Percentiles rank a stretch among this genome's conserved stretches.
These are phyloP conservation scores for Zonotrichia albicollis DNA, from an alignment of 2,797 vertebrate species.

Conservation along the genomic window DNA sequence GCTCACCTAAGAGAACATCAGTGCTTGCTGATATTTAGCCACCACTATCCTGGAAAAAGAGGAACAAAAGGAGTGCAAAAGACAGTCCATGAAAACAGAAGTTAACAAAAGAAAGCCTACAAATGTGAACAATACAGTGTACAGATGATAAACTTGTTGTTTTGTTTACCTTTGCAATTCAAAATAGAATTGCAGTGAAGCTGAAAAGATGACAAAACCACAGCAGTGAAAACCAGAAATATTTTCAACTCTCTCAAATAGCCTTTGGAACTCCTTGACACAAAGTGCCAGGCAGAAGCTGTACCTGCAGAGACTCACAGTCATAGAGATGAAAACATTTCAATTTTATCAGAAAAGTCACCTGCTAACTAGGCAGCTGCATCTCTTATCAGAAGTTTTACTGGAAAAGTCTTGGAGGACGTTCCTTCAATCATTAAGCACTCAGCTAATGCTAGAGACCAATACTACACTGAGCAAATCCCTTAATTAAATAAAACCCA, in stretches of 20 bases:
- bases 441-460: neutral
- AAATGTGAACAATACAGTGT: neutral
- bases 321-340: neutral
- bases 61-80: neutral
- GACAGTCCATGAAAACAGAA: neutral
- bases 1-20: neutral
- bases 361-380: neutral
- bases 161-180: constrained; percentile 14
- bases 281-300: neutral
- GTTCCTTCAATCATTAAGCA: neutral
- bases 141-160: neutral
- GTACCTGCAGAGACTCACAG: neutral
- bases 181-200: neutral
- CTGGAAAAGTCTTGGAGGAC: neutral
- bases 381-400: neutral
- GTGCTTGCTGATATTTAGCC: neutral
- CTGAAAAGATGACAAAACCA: constrained; percentile 6
- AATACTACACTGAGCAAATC: neutral
- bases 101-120: neutral
- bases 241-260: neutral
- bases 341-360: neutral
- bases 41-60: neutral
- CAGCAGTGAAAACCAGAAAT: neutral
- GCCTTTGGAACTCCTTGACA: neutral
- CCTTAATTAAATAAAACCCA: neutral